These are phyloP conservation scores for Netelia inedita DNA, from an alignment of 2,888 invertebrate genomes.

Conservation along the genomic window DNA sequence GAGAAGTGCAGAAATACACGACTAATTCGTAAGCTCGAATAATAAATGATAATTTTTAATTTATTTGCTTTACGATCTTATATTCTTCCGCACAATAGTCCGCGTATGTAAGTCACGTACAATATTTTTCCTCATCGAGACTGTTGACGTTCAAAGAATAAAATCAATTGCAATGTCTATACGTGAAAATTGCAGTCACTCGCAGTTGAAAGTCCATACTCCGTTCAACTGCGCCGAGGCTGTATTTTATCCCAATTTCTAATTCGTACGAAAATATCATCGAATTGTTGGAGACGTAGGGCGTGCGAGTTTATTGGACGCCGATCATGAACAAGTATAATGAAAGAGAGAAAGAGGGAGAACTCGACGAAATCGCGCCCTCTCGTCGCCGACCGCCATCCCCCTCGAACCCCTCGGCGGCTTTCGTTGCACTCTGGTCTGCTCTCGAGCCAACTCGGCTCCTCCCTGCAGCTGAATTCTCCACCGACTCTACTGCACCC, in stretches of 20 bases:
- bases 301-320: slow-evolving; percentile 53
- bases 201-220: neutral
- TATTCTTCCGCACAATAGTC: too few relatives aligned
- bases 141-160: neutral
- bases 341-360: slow-evolving; percentile 32
- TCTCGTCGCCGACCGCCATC: slow-evolving; percentile 45
- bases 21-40: too few relatives aligned
- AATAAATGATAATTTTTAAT: too few relatives aligned
- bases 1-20: too few relatives aligned
- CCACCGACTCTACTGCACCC: slow-evolving; percentile 41
- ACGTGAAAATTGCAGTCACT: slow-evolving; percentile 3
- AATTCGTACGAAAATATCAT: neutral
- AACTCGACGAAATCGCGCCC: slow-evolving; percentile 41
- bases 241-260: neutral
- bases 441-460: slow-evolving; percentile 26
- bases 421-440: slow-evolving; percentile 42
- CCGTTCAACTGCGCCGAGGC: neutral
- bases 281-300: slow-evolving; percentile 26
- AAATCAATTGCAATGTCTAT: neutral
- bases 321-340: slow-evolving; percentile 45
- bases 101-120: too few relatives aligned
- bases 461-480: slow-evolving; percentile 27
- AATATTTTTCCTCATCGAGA: too few relatives aligned
- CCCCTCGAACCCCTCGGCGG: neutral
- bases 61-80: too few relatives aligned